Conservation (phyloP, 1,140 invertebrate species). For the Coptotermes formosanus region DNA sequence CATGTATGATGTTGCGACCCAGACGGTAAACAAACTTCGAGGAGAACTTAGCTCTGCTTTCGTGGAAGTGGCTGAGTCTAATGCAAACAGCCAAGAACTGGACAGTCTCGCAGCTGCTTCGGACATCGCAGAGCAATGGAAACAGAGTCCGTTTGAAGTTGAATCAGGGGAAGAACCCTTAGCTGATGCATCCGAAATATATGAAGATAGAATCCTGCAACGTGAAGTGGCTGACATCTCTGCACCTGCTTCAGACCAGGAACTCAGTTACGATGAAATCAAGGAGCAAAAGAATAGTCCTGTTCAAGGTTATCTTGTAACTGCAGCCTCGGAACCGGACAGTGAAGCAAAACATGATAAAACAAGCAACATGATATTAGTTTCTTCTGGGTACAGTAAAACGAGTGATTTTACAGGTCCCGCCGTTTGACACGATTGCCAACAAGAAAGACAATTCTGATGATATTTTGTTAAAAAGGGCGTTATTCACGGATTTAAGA, state of each 20-base stretch:
- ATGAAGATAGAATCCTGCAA: background rate
- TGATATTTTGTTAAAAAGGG: background rate
- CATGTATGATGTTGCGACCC: slow-evolving; percentile 74
- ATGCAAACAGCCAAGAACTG: slow-evolving; percentile 66
- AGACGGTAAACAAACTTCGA: slow-evolving; percentile 64
- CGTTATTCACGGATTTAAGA: background rate
- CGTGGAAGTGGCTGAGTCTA: slow-evolving; percentile 78
- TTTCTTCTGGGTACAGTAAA: slow-evolving; percentile 22
- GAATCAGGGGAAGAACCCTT: background rate
- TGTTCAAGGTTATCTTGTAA: background rate
- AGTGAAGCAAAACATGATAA: background rate
- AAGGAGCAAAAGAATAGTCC: background rate
- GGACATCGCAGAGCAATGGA: background rate
- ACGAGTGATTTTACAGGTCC: slow-evolving; percentile 11
- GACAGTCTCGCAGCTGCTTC: slow-evolving; percentile 52
- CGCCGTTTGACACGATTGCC: background rate
- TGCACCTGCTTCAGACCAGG: slow-evolving; percentile 12
- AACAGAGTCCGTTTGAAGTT: background rate
- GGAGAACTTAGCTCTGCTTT: slow-evolving; percentile 76
- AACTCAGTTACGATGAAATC: background rate
- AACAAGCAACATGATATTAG: background rate
- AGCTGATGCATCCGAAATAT: background rate
- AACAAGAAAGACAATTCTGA: background rate
- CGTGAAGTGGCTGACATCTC: background rate
- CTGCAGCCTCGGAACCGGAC: background rate